Base-by-base conservation (phyloP, 2,888 invertebrate genomes). In the Orthonevra nobilis region DNA sequence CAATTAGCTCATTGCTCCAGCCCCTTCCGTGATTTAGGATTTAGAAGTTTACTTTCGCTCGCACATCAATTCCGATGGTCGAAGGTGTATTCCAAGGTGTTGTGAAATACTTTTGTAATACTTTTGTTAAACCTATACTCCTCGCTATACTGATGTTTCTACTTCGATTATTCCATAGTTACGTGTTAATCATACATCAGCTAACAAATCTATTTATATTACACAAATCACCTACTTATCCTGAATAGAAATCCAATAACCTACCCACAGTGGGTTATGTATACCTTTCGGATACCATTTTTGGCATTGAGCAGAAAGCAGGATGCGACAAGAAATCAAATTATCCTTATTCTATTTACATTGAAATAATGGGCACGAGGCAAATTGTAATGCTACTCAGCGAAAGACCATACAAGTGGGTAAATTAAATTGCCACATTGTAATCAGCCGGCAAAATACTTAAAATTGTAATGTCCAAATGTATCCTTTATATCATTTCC, bases 361-460 rank as follows among this genome's bases (percentile, higher is more conserved):
- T 58, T 38, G 44, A 58, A 64, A 72, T 77, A 77, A 77, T 77
- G 64, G 63, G 52, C 64, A 72, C 58, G 70, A 72, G 77, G 72
- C 72, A 77, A 77, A 77, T 72, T 70, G 30, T 60, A 77, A 77
- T 64, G 77, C 77, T 64, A 56, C 58, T 44, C 26, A 60, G 44
- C 46, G 72, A 77, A 64, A 64, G 64, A 72, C 70, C 60, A 77
- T 58, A 58, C 72, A 58, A 77, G 70, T 52, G 58, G 58, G 38
- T 64, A 77, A 77, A 77, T 77, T 77, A 77, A 77, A 77, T 77
- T 72, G 72, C 70, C 70, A 58, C 70, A 63, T 42, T 30, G 32
- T 44, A 36, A 61, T 36, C 40, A 48, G 38, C 56, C 23, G 28
- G 10, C 30, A 48, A 63, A 56, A 63, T 63, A 69, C 69, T 69